Conservation (phyloP, 2,113 vertebrate genomes). For the Herpailurus yagouaroundi region DNA sequence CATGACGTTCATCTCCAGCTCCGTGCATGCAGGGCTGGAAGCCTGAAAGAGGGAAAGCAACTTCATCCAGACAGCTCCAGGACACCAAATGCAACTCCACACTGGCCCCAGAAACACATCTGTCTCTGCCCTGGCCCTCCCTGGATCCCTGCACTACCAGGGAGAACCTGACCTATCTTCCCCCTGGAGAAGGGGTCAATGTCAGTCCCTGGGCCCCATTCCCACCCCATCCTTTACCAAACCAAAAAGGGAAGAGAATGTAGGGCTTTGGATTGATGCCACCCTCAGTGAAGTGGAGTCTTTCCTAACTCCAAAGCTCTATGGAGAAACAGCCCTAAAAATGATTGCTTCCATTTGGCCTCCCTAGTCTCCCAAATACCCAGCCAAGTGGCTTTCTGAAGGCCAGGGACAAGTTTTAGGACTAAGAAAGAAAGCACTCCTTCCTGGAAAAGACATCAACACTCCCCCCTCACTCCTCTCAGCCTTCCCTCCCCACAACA, state of each 20-base stretch:
- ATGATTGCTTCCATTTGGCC: neutral
- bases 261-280: neutral
- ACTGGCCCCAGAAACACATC: neutral
- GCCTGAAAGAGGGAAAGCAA: constrained; percentile 85
- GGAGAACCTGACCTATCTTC: neutral
- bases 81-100: neutral
- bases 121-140: neutral
- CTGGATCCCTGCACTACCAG: rapidly evolving
- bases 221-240: neutral
- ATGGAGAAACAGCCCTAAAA: neutral
- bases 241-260: neutral
- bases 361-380: neutral
- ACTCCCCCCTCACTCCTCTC: too few relatives aligned
- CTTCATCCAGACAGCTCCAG: neutral
- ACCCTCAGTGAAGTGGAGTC: neutral
- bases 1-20: constrained; percentile 97
- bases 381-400: neutral
- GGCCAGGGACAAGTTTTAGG: neutral
- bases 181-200: neutral
- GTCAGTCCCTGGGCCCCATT: neutral
- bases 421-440: neutral
- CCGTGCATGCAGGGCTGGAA: constrained; percentile 96
- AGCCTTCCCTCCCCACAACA: rapidly evolving
- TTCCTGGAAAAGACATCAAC: neutral
- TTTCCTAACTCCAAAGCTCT: neutral